These are phyloP conservation scores for Phalacrocorax pelagicus DNA, from an alignment of 2,113 vertebrate species.

Conservation along the genomic window DNA sequence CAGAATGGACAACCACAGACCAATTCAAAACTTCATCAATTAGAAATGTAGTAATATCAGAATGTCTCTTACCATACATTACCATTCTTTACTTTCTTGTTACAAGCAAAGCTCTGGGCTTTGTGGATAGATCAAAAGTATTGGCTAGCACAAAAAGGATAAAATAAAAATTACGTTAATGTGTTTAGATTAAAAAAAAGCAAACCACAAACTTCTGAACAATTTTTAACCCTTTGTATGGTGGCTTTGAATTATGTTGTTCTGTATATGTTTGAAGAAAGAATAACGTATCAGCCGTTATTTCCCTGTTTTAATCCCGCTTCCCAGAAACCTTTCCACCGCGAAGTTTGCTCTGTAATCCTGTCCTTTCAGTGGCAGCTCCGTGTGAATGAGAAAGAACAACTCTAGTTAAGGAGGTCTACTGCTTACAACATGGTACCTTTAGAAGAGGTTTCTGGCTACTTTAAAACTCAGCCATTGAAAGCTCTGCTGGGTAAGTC, in stretches of 20 bases:
- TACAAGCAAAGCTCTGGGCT: neutral
- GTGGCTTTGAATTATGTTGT: neutral
- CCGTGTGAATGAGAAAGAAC: neutral
- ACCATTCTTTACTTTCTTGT: neutral
- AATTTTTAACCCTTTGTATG: neutral
- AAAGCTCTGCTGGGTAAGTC: neutral
- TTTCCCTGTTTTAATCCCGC: neutral
- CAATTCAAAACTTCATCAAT: neutral
- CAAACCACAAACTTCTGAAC: neutral
- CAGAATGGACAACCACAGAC: neutral
- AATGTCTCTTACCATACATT: neutral
- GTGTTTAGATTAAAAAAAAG: neutral
- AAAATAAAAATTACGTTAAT: neutral
- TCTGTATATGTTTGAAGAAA: neutral
- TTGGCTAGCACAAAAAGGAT: neutral
- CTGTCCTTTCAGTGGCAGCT: neutral
- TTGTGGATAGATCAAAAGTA: neutral
- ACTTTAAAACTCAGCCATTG: neutral
- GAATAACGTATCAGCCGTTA: neutral
- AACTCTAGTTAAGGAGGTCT: neutral
- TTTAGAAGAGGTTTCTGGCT: neutral
- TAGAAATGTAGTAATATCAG: neutral
- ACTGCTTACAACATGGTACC: neutral
- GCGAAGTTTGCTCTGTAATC: neutral
- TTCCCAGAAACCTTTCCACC: neutral